Percentiles rank a stretch among this genome's conserved stretches.
These are phyloP conservation scores for Alosa alosa DNA, from an alignment of 2,113 vertebrate species.

Conservation along the genomic window DNA sequence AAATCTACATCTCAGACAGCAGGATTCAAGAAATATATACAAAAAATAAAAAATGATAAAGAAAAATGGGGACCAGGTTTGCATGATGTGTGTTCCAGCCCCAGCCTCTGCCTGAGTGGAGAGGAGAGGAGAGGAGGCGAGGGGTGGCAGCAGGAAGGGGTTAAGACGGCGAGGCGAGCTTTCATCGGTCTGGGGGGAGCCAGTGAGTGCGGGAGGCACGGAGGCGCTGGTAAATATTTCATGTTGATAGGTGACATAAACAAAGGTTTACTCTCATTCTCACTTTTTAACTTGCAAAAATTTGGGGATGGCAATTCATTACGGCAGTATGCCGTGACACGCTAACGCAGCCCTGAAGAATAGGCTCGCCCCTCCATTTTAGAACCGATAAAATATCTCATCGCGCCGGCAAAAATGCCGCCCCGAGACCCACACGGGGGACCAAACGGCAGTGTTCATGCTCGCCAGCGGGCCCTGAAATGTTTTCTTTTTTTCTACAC, in stretches of 20 bases:
- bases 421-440: constrained; percentile 31
- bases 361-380: constrained; percentile 48
- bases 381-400: constrained; percentile 31
- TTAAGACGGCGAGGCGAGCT: constrained; percentile 66
- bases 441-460: neutral
- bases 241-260: constrained; percentile 76
- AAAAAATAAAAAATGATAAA: constrained; percentile 27
- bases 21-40: constrained; percentile 44
- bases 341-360: constrained; percentile 61
- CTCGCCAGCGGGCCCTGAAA: neutral
- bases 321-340: constrained; percentile 58
- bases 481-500: neutral
- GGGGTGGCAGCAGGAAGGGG: constrained; percentile 53
- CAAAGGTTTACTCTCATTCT: constrained; percentile 73
- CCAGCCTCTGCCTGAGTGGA: constrained; percentile 41
- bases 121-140: neutral
- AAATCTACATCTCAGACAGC: constrained; percentile 34
- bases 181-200: constrained; percentile 71
- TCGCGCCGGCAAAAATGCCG: constrained; percentile 25
- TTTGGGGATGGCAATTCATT: constrained; percentile 69
- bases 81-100: constrained; percentile 53
- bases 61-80: constrained; percentile 36
- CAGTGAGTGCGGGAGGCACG: constrained; percentile 58
- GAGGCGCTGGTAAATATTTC: constrained; percentile 72
- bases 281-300: constrained; percentile 73